Evolutionary conservation across 2,797 vertebrate genomes (phyloP), one percentile per base, ranked within the genome.

Genomic region (Alauda arvensis): DNA sequence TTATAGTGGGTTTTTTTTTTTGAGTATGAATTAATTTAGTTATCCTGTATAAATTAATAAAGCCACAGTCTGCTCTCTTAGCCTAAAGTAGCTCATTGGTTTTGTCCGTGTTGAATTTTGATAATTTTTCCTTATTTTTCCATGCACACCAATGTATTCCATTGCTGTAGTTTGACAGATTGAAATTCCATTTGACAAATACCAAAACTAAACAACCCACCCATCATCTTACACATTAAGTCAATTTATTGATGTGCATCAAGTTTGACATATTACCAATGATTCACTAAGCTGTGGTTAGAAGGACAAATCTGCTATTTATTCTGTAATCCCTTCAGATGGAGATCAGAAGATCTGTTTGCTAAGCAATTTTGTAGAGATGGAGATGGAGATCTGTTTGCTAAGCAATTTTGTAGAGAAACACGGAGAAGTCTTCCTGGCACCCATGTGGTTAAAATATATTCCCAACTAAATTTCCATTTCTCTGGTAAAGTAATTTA

Each of bases 221-320:
- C n/a, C 57, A 87, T 48, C 21, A 80, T 71, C 46, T 87, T 84
- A 34, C 13, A 28, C 52, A 83, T 66, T 68, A 82, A 61, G 68
- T 82, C 66, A 65, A 34, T 59, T 82, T 76, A 55, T 53, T 45
- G 86, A 76, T 77, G 45, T 76, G 24, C 69, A 56, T 87, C 33
- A 29, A 39, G 14, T 87, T 62, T 92, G 82, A 87, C 77, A 67
- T 60, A 40, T 62, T 74, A 81, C 78, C 18, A 42, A 34, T 79
- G 80, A 89, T 77, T 93, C 63, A 48, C 53, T 88, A 65, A 91
- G 61, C 75, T 79, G 56, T 29, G 23, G 71, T 60, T 72, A 72
- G 91, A 91, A 89, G 78, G 65, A 79, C 63, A 89, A 85, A 93
- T 89, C 89, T 90, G 77, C 81, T 87, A 49, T 93, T 89, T 85